Evolutionary conservation across 2,888 invertebrate genomes (phyloP).

Genomic region (Nipponacmea schrenckii): DNA sequence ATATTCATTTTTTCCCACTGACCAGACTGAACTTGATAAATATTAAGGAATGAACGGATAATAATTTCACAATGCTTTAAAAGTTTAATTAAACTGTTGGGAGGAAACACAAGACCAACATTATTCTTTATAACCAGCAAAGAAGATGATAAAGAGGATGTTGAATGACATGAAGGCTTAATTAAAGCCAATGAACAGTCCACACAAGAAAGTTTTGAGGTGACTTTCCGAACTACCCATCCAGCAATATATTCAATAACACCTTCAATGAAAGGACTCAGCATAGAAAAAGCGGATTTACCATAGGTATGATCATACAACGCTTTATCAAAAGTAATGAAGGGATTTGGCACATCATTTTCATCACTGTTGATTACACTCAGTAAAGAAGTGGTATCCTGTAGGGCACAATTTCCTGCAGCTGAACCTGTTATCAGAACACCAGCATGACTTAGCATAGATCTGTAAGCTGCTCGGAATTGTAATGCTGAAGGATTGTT

Average conservation of each 20-base stretch:
- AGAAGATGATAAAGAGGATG: neutral
- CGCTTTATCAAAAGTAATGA: neutral
- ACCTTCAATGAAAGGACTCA: neutral
- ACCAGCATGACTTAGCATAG: neutral
- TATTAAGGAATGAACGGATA: no score
- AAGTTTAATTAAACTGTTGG: no score
- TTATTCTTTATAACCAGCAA: neutral
- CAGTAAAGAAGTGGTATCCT: neutral
- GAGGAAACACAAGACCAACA: no score
- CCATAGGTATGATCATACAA: neutral
- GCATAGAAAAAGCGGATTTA: no score
- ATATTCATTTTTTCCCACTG: no score
- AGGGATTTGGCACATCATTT: neutral
- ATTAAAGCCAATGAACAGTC: neutral
- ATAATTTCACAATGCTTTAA: no score
- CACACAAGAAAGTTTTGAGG: neutral
- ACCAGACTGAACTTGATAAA: no score
- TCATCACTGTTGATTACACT: neutral
- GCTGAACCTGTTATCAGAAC: neutral
- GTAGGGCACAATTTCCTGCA: neutral
- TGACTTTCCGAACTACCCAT: neutral
- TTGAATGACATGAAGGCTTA: neutral
- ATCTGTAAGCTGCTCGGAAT: constrained; percentile 9
- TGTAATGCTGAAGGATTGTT: constrained; percentile 14
- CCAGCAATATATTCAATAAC: neutral